Base-by-base conservation (phyloP, 2,888 invertebrate species). In the Athalia circularis region DNA sequence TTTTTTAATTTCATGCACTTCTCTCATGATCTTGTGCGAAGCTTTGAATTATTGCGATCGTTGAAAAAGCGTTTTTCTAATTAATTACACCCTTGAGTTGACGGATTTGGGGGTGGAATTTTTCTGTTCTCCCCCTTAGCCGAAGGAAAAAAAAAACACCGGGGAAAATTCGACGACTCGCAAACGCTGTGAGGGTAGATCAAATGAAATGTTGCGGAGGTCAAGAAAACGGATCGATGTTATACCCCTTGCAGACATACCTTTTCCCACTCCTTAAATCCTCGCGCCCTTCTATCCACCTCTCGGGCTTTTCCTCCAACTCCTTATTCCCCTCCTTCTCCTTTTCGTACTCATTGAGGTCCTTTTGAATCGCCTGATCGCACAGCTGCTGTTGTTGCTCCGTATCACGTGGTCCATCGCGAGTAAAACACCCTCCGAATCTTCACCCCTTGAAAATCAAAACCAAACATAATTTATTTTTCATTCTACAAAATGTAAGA, bases 141-240 rank as follows among this genome's bases (percentile, higher is more conserved):
- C 7, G 52, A 52, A 52, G 52, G 3, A 11, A 52, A 11, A 52
- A 54, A 11, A 54, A 4, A 3, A 7, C 43, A 50, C 48, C 43
- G 6, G 50, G 50, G 67, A 15, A 50, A 11, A 54, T 54, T 62
- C 29, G 62, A 62, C 13, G 62, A 47, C 15, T 43, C 52, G 11
- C 45, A 13, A 7, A 29, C 13, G 47, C 9, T 29, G 8, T 15
- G 62, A 13, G 62, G 13, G 15, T 57, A 52, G 72, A 72, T 77
- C 54, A 77, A 64, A 67, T 48, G 77, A 77, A 79, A 75, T 79
- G 82, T 87, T 86, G 85, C 83, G 87, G 85, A 88, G 89, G 89
- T 89, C 89, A 89, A 89, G 88, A 85, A 88, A 89, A 86, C 84
- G 84, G 88, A 88, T 88, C 89, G 88, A 89, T 87, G 85, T 82